These are phyloP conservation scores for Mesocricetus auratus DNA, from an alignment of 2,113 vertebrate species.

Conservation along the genomic window DNA sequence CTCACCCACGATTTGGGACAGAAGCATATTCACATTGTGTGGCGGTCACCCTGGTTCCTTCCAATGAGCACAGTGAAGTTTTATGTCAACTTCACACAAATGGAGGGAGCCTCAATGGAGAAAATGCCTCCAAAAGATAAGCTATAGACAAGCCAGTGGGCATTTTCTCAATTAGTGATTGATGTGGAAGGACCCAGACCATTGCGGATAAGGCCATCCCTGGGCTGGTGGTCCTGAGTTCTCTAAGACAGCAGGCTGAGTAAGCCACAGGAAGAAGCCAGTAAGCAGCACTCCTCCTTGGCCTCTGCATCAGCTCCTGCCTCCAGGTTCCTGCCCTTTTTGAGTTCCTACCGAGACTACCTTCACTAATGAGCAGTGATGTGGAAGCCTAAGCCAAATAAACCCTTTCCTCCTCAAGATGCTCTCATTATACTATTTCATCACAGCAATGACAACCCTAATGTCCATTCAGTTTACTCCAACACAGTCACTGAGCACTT, in stretches of 20 bases:
- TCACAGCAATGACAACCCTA: background rate
- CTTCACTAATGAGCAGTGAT: background rate
- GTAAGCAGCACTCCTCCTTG: background rate
- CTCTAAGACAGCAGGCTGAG: background rate
- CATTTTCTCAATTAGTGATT: background rate
- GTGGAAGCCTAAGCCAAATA: too few relatives aligned
- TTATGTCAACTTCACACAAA: background rate
- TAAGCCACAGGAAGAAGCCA: background rate
- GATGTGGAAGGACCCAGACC: background rate
- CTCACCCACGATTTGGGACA: background rate
- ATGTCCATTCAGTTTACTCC: background rate
- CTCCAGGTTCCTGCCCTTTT: background rate
- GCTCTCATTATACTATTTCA: background rate
- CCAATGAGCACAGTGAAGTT: background rate
- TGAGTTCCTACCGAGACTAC: background rate
- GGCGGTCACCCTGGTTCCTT: background rate
- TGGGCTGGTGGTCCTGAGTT: background rate
- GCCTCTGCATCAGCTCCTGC: background rate
- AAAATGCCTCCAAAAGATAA: background rate
- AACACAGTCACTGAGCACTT: background rate
- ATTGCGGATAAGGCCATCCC: background rate
- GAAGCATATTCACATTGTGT: background rate
- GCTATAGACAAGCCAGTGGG: background rate
- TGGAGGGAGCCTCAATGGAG: too few relatives aligned
- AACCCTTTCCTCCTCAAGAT: background rate